A percentile compares a stretch with the other conserved stretches of the same genome.
phyloP scores from a whole-genome alignment of 2,113 vertebrate genomes.

The Prionailurus bengalensis region DNA sequence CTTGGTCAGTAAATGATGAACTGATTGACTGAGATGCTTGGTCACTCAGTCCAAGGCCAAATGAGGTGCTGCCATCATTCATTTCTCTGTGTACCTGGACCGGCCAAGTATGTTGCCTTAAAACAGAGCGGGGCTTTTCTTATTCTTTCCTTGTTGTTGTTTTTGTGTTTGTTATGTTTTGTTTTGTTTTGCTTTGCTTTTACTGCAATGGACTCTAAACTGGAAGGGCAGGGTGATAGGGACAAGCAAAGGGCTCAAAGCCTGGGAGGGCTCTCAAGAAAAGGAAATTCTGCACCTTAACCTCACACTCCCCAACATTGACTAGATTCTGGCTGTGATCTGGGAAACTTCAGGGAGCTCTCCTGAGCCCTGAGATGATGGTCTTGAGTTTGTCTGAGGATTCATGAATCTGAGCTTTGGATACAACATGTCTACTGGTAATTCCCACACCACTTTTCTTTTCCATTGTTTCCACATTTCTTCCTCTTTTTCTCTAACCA shows the following conservation, averaged over 20 bases:
- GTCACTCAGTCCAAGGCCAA: neutral
- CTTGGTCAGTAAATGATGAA: conserved; percentile 53
- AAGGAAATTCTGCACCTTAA: conserved; percentile 25
- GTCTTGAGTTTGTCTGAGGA: conserved; percentile 2
- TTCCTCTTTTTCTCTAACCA: conserved; percentile 49
- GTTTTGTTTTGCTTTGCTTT: too few relatives aligned
- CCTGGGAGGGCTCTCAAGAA: neutral
- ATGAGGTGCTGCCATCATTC: conserved; percentile 40
- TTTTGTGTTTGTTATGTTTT: neutral
- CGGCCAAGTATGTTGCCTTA: conserved; percentile 7
- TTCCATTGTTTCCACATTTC: conserved; percentile 9
- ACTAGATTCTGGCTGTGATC: conserved; percentile 34
- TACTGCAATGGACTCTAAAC: neutral
- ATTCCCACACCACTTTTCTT: conserved; percentile 26
- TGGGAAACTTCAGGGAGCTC: neutral
- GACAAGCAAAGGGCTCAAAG: neutral
- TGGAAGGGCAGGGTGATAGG: neutral
- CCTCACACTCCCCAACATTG: neutral
- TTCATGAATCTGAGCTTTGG: conserved; percentile 22
- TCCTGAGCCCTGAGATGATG: neutral
- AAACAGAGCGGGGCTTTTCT: conserved; percentile 15
- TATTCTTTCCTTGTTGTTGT: neutral
- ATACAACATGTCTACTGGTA: neutral
- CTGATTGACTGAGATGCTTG: conserved; percentile 54
- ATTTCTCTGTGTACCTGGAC: conserved; percentile 36